Evolutionary conservation across 2,797 vertebrate genomes (phyloP), one percentile per base, ranked within the genome.

Genomic region (Pampus argenteus): DNA sequence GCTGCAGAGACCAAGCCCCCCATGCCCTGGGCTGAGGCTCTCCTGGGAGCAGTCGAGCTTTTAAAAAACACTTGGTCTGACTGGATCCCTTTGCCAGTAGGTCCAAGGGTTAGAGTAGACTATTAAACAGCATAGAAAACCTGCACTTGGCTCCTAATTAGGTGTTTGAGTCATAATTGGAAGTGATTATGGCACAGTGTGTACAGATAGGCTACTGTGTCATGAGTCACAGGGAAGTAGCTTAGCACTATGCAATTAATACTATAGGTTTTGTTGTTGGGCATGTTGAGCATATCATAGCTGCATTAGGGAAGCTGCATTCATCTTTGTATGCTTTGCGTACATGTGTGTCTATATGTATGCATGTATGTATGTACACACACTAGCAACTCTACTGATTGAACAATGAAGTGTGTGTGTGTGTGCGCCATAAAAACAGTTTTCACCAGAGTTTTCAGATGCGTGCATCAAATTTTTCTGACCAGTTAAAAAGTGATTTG

Each of bases 1-100:
- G 92, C 91, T 92, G 89, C 87, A 91, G 77, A 92, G 81, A 82
- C 81, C 76, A 76, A 89, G 82, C 79, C 87, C 83, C 73, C 71
- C 54, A 61, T 88, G 76, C 83, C 81, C 81, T 78, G 83, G 77
- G 78, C 84, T 75, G 64, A 80, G 65, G 73, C 74, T 92, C 89
- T 92, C 88, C 63, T 77, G 84, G 89, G 91, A 90, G 81, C 62
- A 85, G 63, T 85, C 85, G 50, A 77, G 85, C 83, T 87, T 91
- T 90, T 88, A 81, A 78, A 87, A 87, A 91, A 91, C 81, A 87
- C 86, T 89, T 82, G 54, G 85, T 71, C 76, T 76, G 69, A 78
- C 79, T 88, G 71, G 69, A 84, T 84, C 52, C 66, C 76, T 79
- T 82, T 88, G 79, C 77, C 65, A 60, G 55, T 82, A 68, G 77